A percentile compares a stretch with the other conserved stretches of the same genome.
These are phyloP conservation scores for Hylyphantes graminicola DNA, from an alignment of 1,140 invertebrate genomes.

Conservation along the genomic window DNA sequence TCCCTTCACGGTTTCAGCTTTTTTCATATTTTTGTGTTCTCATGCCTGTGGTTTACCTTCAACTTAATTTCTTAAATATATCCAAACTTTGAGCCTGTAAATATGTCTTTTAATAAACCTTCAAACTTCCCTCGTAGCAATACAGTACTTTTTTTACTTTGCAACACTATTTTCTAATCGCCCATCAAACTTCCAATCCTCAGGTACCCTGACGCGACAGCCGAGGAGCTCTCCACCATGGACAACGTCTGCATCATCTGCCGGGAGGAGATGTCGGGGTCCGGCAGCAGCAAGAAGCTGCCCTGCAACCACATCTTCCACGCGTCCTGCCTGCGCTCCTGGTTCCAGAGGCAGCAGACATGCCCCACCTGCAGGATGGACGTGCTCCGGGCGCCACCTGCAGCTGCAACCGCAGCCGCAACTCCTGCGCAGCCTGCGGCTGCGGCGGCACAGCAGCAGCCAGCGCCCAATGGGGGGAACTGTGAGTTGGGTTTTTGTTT, in stretches of 20 bases:
- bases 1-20: no score
- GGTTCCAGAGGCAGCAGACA: constrained; percentile 99
- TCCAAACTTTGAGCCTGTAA: neutral
- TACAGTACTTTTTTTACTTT: neutral
- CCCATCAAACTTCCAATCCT: neutral
- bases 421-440: constrained; percentile 27
- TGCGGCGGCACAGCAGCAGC: constrained; percentile 61
- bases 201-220: constrained; percentile 90
- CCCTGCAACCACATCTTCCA: constrained; percentile 99
- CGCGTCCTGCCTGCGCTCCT: constrained; percentile 95
- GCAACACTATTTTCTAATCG: neutral
- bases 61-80: neutral
- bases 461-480: constrained; percentile 50
- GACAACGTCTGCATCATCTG: constrained; percentile 99
- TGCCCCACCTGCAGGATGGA: constrained; percentile 99
- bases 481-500: constrained; percentile 19
- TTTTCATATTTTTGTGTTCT: no score
- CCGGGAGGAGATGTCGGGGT: constrained; percentile 77
- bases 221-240: constrained; percentile 90
- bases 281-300: constrained; percentile 89
- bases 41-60: no score
- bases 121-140: neutral
- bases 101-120: neutral
- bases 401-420: constrained; percentile 23
- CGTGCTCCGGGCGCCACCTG: constrained; percentile 80